Percentiles rank a stretch among this genome's conserved stretches.
These are phyloP conservation scores for Podiceps cristatus DNA, from an alignment of 2,113 vertebrate species.

Conservation along the genomic window DNA sequence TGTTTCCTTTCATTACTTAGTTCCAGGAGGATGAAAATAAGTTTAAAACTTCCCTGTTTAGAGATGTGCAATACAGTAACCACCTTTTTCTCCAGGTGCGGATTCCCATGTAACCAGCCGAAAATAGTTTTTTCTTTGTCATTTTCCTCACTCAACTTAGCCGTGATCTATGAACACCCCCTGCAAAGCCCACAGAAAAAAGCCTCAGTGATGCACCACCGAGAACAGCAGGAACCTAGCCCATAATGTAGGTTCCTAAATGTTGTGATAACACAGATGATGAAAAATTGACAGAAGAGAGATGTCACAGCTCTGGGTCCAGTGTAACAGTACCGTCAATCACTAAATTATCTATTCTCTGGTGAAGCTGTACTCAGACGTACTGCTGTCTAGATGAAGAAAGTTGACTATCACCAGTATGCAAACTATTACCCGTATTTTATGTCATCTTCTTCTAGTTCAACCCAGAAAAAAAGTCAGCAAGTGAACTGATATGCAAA, in stretches of 20 bases:
- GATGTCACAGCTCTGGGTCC: background rate
- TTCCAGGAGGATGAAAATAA: background rate
- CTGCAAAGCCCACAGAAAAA: background rate
- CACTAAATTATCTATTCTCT: background rate
- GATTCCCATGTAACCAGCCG: background rate
- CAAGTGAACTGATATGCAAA: background rate
- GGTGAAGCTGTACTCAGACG: fast-evolving
- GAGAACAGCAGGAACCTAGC: background rate
- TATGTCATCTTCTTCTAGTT: background rate
- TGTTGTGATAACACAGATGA: background rate
- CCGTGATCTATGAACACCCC: background rate
- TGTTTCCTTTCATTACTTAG: background rate
- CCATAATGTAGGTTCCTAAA: background rate
- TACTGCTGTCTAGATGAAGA: background rate
- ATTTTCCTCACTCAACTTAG: background rate
- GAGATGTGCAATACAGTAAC: background rate
- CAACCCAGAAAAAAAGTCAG: background rate
- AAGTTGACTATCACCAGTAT: background rate
- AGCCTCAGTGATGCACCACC: fast-evolving
- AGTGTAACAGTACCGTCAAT: background rate
- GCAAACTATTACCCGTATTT: background rate
- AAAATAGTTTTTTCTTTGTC: background rate
- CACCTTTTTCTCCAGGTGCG: background rate
- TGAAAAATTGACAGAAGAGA: background rate
- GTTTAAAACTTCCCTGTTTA: background rate